These are phyloP conservation scores for Corella eumyota DNA, from an alignment of 23 tunicate genomes.

Conservation along the genomic window DNA sequence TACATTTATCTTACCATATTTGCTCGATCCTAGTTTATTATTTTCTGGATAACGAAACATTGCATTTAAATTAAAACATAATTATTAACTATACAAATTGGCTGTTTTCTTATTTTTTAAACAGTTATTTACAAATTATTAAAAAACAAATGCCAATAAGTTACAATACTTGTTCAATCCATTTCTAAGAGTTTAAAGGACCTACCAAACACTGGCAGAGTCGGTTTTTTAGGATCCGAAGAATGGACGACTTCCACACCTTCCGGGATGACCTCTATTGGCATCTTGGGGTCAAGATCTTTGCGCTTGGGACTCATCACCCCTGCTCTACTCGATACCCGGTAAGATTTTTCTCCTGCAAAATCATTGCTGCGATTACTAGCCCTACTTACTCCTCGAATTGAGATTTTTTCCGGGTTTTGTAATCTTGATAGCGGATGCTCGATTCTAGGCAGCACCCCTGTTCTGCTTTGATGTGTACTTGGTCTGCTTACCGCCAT, in stretches of 20 bases:
- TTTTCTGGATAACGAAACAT: no score
- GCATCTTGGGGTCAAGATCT: conserved; percentile 56
- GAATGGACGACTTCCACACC: conserved; percentile 70
- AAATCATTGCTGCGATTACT: conserved; percentile 30
- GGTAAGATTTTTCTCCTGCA: neutral
- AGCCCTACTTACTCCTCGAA: conserved; percentile 63
- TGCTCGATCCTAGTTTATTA: no score
- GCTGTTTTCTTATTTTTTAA: no score
- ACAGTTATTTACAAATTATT: no score
- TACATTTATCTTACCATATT: no score
- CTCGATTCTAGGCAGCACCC: conserved; percentile 66
- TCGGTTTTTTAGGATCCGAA: conserved; percentile 56
- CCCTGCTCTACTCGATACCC: neutral
- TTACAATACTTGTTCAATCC: no score
- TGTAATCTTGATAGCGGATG: conserved; percentile 81
- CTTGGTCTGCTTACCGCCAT: conserved; percentile 34
- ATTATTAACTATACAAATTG: no score
- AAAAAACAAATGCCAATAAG: no score
- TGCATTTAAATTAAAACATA: no score
- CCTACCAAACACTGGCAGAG: conserved; percentile 83
- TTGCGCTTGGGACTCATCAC: conserved; percentile 45
- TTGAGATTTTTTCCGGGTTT: conserved; percentile 72
- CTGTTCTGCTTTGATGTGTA: conserved; percentile 23
- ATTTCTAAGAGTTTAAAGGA: no score
- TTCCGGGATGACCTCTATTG: conserved; percentile 63